phyloP scores from a whole-genome alignment of 2,797 vertebrate genomes.

The Brachymystax lenok region DNA sequence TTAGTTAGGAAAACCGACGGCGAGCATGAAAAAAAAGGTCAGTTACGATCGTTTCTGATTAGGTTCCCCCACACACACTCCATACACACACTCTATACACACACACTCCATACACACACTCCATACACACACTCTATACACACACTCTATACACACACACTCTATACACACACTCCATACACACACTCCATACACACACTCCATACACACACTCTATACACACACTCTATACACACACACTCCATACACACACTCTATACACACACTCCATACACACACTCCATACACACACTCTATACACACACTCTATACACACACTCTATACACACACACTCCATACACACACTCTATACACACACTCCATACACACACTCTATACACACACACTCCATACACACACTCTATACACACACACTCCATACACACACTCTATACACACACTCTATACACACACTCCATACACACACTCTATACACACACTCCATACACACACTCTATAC shows the following conservation, averaged over 20 bases:
- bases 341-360: too few relatives aligned
- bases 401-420: constrained; percentile 20
- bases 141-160: constrained; percentile 9
- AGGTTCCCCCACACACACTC: constrained; percentile 21
- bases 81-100: neutral
- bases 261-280: too few relatives aligned
- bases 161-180: neutral
- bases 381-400: too few relatives aligned
- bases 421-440: neutral
- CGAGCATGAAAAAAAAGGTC: constrained; percentile 56
- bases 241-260: neutral
- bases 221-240: constrained; percentile 15
- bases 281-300: constrained; percentile 12
- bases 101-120: neutral
- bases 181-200: constrained; percentile 13
- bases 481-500: neutral
- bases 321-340: neutral
- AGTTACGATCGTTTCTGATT: constrained; percentile 55
- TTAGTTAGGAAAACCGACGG: constrained; percentile 59
- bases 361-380: neutral
- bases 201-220: neutral
- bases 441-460: too few relatives aligned
- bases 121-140: neutral
- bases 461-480: constrained; percentile 18
- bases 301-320: constrained; percentile 1